A percentile compares a stretch with the other conserved stretches of the same genome.
Evolutionary conservation across 1,140 invertebrate genomes (phyloP).

Genomic region (Drosophila pallidifrons): DNA sequence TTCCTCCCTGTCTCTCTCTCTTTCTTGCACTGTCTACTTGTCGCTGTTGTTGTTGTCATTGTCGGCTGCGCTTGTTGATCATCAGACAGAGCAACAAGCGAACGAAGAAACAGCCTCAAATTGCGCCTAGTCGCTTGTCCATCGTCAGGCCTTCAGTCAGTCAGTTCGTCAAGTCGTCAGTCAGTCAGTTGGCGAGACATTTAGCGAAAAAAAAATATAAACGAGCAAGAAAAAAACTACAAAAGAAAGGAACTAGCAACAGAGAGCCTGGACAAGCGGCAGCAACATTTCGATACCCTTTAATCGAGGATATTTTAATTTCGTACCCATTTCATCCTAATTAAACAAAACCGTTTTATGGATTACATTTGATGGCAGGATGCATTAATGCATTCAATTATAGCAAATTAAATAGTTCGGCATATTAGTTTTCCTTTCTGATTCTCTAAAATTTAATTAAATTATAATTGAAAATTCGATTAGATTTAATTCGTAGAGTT

Average conservation of each 20-base stretch:
- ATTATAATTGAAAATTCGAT: not conserved
- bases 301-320: not conserved
- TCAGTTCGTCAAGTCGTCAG: constrained; percentile 43
- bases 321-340: not conserved
- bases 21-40: constrained; percentile 1
- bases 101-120: constrained; percentile 18
- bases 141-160: constrained; percentile 33
- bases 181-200: constrained; percentile 37
- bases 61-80: constrained; percentile 59
- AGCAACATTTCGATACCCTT: not conserved
- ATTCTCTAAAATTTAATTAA: not conserved
- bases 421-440: not conserved
- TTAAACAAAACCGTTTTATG: not conserved
- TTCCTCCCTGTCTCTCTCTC: not conserved
- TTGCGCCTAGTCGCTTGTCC: constrained; percentile 38
- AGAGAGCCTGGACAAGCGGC: constrained; percentile 51
- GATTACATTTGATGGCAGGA: not conserved
- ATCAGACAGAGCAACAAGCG: constrained; percentile 45
- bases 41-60: constrained; percentile 48
- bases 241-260: constrained; percentile 41
- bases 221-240: constrained; percentile 23
- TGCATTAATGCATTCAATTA: not conserved
- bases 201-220: constrained; percentile 10
- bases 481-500: too few relatives aligned
- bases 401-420: not conserved